A percentile compares a stretch with the other conserved stretches of the same genome.
phyloP scores from a whole-genome alignment of 2,888 invertebrate genomes.

The Heliconius hortense region DNA sequence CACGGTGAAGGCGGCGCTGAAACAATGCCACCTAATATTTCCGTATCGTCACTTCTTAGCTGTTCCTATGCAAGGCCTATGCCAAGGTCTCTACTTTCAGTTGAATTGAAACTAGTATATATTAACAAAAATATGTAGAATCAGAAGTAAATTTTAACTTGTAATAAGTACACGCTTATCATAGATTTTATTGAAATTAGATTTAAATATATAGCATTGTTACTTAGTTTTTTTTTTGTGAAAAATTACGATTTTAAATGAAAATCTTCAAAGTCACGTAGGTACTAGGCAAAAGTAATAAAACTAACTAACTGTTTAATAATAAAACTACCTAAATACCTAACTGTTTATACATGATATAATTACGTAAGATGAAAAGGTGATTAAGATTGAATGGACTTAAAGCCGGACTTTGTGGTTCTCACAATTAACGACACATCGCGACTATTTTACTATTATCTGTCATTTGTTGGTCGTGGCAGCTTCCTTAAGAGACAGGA shows the following conservation, averaged over 20 bases:
- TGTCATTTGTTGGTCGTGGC: conserved; percentile 22
- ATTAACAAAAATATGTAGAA: neutral
- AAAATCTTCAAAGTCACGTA: neutral
- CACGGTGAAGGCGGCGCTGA: conserved; percentile 51
- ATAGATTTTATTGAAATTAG: neutral
- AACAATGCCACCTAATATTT: conserved; percentile 73
- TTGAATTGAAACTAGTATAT: neutral
- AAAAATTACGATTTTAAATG: neutral
- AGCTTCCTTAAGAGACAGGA: conserved; percentile 67
- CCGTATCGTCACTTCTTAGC: conserved; percentile 69
- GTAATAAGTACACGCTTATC: neutral
- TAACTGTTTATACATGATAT: conserved; percentile 64
- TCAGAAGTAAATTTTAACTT: neutral
- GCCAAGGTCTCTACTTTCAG: conserved; percentile 77
- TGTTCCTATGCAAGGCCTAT: conserved; percentile 74
- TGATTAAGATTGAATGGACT: conserved; percentile 73
- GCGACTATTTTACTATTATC: conserved; percentile 33
- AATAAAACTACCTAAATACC: no score
- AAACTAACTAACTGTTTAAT: no score
- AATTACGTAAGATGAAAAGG: conserved; percentile 72
- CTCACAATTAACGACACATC: conserved; percentile 62
- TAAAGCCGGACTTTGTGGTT: conserved; percentile 73
- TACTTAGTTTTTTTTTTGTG: no score
- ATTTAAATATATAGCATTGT: neutral
- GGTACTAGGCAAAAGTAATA: neutral